phyloP scores from a whole-genome alignment of 2,113 vertebrate species.

The Salvator merianae region DNA sequence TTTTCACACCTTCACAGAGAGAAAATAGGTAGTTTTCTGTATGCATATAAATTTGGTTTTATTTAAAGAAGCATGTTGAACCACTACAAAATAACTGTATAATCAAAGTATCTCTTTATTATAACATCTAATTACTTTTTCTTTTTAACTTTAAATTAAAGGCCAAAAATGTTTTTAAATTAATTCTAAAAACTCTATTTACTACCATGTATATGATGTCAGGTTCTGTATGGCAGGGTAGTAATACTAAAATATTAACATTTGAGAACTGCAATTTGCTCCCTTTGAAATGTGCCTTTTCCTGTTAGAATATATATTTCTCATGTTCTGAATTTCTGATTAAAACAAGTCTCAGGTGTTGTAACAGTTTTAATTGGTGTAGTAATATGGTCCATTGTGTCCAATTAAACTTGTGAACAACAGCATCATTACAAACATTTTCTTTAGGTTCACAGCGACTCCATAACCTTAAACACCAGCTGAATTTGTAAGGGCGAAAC shows the following conservation, averaged over 20 bases:
- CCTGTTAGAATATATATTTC: background rate
- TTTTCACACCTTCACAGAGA: too few relatives aligned
- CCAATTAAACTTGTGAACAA: background rate
- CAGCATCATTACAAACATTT: background rate
- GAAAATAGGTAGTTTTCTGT: too few relatives aligned
- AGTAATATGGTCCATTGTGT: background rate
- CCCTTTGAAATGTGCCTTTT: background rate
- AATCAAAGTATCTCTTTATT: background rate
- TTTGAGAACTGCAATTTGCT: background rate
- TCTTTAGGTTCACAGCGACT: background rate
- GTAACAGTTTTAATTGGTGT: background rate
- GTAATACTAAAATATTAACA: background rate
- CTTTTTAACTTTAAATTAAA: background rate
- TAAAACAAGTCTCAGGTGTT: background rate
- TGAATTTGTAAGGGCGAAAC: background rate
- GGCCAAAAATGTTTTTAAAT: background rate
- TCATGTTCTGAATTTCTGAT: accelerated
- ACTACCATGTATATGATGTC: background rate
- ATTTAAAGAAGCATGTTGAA: background rate
- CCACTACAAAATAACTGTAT: background rate
- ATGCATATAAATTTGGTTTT: too few relatives aligned
- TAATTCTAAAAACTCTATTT: background rate
- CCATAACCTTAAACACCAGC: background rate
- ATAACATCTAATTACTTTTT: background rate
- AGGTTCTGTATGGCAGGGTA: too few relatives aligned